Percentiles rank a stretch among this genome's conserved stretches.
Evolutionary conservation across 2,113 vertebrate species (phyloP).

Genomic region (Psammodynastes pulverulentus): DNA sequence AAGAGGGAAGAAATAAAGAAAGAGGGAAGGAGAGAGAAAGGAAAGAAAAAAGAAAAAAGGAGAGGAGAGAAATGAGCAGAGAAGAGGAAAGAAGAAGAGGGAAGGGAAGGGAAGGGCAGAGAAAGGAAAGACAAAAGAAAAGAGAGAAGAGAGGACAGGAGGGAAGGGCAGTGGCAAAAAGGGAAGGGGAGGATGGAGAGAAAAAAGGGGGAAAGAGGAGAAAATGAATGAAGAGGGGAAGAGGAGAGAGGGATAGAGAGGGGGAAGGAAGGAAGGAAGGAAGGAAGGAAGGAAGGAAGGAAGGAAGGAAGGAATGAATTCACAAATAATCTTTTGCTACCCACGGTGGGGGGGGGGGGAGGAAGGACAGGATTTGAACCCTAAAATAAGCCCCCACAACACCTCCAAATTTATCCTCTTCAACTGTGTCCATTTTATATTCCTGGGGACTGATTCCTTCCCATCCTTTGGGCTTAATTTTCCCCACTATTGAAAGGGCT

Average conservation of each 20-base stretch:
- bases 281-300: too few species aligned
- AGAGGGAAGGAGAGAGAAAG: neutral
- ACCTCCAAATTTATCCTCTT: neutral
- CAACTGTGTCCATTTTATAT: fast-evolving
- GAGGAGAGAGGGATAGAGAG: neutral
- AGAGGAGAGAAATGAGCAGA: too few species aligned
- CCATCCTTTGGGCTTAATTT: fast-evolving
- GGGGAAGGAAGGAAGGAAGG: too few species aligned
- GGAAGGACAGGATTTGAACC: neutral
- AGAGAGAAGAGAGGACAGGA: too few species aligned
- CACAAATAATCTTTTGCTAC: neutral
- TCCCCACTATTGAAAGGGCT: neutral
- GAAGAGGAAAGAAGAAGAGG: too few species aligned
- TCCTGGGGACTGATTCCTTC: fast-evolving
- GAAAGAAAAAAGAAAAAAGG: neutral
- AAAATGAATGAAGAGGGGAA: neutral
- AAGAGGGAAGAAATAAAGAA: neutral
- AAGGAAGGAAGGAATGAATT: neutral
- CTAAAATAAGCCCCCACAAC: neutral
- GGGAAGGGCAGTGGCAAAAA: neutral
- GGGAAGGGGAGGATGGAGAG: neutral
- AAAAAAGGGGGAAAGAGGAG: neutral
- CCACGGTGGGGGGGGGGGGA: too few species aligned
- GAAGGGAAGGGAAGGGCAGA: neutral
- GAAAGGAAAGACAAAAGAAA: too few species aligned